Percentiles rank a stretch among this genome's conserved stretches.
Conservation (phyloP, 2,888 invertebrate genomes). For the Omphaloscelis lunosa region DNA sequence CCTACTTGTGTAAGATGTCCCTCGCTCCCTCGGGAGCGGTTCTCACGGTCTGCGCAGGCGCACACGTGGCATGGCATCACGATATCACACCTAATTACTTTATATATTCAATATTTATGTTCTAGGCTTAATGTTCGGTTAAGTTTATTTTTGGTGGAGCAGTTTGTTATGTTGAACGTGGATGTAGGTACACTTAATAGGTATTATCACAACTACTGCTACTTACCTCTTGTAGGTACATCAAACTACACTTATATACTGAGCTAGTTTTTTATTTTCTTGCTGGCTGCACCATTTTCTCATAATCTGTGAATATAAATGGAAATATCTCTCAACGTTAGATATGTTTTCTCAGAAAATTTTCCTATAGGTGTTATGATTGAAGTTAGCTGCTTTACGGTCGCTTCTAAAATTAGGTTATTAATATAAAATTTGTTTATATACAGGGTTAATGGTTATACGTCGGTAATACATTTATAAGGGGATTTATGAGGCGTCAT, state of each 20-base stretch:
- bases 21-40: conserved; percentile 83
- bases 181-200: background rate
- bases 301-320: too few species aligned
- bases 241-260: too few species aligned
- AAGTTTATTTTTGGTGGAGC: conserved; percentile 11
- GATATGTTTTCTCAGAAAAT: background rate
- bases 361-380: background rate
- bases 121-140: background rate
- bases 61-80: conserved; percentile 77
- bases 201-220: background rate
- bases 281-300: background rate
- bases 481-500: too few species aligned
- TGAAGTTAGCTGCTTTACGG: background rate
- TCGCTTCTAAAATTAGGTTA: background rate
- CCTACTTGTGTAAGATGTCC: conserved; percentile 79
- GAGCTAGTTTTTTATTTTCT: background rate
- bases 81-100: conserved; percentile 63
- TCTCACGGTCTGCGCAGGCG: conserved; percentile 82
- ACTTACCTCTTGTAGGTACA: too few species aligned
- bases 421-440: too few species aligned
- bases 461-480: too few species aligned
- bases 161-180: background rate
- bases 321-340: background rate
- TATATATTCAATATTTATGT: conserved; percentile 29
- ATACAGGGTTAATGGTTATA: too few species aligned